Percentiles rank a stretch among this genome's conserved stretches.
These are phyloP conservation scores for Caretta caretta DNA, from an alignment of 2,113 vertebrate genomes.

Conservation along the genomic window DNA sequence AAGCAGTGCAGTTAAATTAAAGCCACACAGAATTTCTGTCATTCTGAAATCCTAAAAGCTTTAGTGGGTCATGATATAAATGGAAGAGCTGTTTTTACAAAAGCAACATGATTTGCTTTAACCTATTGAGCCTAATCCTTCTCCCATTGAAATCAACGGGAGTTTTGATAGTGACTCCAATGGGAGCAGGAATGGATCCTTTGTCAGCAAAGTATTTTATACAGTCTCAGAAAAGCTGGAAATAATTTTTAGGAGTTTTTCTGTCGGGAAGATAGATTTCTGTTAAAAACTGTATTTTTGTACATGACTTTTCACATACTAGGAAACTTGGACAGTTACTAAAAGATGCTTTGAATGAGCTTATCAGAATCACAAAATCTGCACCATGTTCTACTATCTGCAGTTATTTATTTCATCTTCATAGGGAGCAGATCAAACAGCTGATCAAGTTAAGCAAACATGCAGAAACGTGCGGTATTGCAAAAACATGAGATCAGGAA, in stretches of 20 bases:
- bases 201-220: neutral
- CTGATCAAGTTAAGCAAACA: constrained; percentile 6
- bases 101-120: no score
- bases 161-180: neutral
- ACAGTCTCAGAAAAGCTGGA: constrained; percentile 30
- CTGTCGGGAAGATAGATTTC: constrained; percentile 3
- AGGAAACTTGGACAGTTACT: neutral
- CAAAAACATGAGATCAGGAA: neutral
- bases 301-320: neutral
- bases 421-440: neutral
- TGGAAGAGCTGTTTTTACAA: no score
- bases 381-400: neutral
- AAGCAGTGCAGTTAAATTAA: neutral
- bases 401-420: constrained; percentile 5
- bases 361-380: neutral
- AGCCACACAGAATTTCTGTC: neutral
- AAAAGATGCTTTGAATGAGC: neutral
- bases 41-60: neutral
- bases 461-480: neutral
- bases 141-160: neutral
- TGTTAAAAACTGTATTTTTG: neutral
- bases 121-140: neutral
- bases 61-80: neutral
- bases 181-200: neutral
- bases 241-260: neutral